Base-by-base conservation (phyloP, 2,113 vertebrate species). In the Abramis brama region DNA sequence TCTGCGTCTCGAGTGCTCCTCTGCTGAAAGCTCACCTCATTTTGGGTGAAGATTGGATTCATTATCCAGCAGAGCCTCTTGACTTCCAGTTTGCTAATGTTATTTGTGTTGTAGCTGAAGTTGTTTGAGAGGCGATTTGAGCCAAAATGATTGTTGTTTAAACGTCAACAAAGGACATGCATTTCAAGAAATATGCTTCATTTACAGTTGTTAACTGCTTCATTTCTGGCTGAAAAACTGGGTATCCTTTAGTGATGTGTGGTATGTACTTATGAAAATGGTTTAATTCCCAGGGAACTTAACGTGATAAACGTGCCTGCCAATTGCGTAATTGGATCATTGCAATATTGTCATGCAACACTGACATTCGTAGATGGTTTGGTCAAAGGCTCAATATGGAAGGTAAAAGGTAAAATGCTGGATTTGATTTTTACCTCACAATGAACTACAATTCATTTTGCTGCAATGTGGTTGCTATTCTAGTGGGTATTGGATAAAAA, bases 41-140 rank as follows among this genome's bases (percentile, higher is more conserved):
- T 83, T 83, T 73, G 47, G 66, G 45, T 83, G 66, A 59, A 83
- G 68, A 83, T 83, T 83, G 73, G 66, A 73, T 83, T 73, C 81
- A 83, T 83, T 83, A 83, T 83, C 30, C 50, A 17, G 30, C 47
- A 25, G 47, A 25, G 47, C 68, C 68, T 39, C 81, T 83, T 83
- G 81, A 83, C 66, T 83, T 43, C 73, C 50, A 83, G 33, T 36
- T 55, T 43, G 50, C 64, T 73, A 73, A 83, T 73, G 68, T 33
- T 82, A 82, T 70, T 82, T 70, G 80, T 70, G 64, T 15, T 82
- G 59, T 47, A 66, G 60, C 60, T 47, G 15, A 66, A 81, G 43
- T 82, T 64, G 15, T 82, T 82, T 50, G 64, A 27, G 27, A 13
- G 64, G 27, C 25, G 10, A 50, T 70, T 82, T 33, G n/a, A 15